Base-by-base conservation (phyloP, 2,797 vertebrate genomes). In the Xyrichtys novacula region DNA sequence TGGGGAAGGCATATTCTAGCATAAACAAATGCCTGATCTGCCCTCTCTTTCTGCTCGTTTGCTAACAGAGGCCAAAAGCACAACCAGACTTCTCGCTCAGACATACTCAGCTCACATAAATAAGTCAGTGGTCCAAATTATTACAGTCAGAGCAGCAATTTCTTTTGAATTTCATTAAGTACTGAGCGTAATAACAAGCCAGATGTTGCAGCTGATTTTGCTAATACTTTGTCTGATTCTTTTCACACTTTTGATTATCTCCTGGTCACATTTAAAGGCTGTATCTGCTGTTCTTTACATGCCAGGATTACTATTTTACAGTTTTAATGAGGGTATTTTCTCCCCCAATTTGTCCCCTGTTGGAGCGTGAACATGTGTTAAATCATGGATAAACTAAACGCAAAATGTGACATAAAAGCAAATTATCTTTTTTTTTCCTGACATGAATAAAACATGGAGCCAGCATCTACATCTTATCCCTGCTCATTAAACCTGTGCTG, bases 131-230 rank as follows among this genome's bases (percentile, higher is more conserved):
- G 12, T 46, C 40, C 31, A 72, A 59, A 66, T 64, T 16, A 56
- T 60, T 34, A 3, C 16, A 12, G 0, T 60, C 29, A 61, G 47
- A 34, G 20, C 3, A 48, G 39, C 20, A 15, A 36, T 11, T 50
- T 2, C 28, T 47, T 46, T 55, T 6, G 17, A 52, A 60, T 57
- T 56, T 47, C 0, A n/a, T 55, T 63, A 38, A 70, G 54, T 25
- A 46, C n/a, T 31, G 10, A 61, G 2, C 12, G 7, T 20, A 28
- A 39, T 66, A 43, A 74, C 36, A n/a, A 19, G 19, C 7, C 22
- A 55, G 29, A 70, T 4, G 46, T 50, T 73, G n/a, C 31, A 76
- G 28, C 55, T 60, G 25, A 39, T 57, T 50, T n/a, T n/a, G n/a
- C n/a, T n/a, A n/a, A n/a, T n/a, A n/a, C n/a, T n/a, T n/a, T n/a